Percentiles rank a stretch among this genome's conserved stretches.
phyloP scores from a whole-genome alignment of 2,113 vertebrate species.

The Rousettus leschenaultii region DNA sequence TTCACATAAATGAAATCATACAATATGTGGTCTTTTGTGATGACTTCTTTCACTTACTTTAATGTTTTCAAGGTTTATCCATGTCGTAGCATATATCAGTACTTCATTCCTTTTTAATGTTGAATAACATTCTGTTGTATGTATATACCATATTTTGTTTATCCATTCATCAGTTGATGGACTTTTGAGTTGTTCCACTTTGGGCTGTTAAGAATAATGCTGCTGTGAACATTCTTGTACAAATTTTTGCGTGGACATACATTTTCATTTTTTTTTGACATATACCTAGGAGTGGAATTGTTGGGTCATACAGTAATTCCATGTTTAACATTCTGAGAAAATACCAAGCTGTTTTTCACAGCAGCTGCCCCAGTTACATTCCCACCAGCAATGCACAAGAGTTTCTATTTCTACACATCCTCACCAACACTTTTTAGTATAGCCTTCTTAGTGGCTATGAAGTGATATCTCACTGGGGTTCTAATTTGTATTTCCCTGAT shows the following conservation, averaged over 20 bases:
- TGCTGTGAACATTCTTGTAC: not conserved
- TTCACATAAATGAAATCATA: not conserved
- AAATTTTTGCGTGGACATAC: not conserved
- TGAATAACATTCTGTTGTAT: not conserved
- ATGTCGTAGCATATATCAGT: not conserved
- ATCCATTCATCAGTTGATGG: not conserved
- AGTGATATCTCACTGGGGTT: not conserved
- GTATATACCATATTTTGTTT: not conserved
- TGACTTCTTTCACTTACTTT: not conserved
- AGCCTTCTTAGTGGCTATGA: not conserved
- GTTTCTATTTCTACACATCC: not conserved
- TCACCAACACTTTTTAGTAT: not conserved
- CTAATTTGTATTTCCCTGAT: not conserved
- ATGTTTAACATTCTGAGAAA: not conserved
- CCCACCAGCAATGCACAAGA: rapidly evolving
- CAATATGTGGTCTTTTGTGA: not conserved
- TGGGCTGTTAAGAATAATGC: not conserved
- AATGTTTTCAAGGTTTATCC: not conserved
- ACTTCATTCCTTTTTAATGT: not conserved
- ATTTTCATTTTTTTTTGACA: not conserved
- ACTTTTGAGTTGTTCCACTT: not conserved
- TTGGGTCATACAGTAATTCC: not conserved
- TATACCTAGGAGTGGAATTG: not conserved
- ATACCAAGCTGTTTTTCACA: not conserved
- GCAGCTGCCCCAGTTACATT: not conserved